These are phyloP conservation scores for Lasioglossum albipes DNA, from an alignment of 1,140 invertebrate genomes.

Conservation along the genomic window DNA sequence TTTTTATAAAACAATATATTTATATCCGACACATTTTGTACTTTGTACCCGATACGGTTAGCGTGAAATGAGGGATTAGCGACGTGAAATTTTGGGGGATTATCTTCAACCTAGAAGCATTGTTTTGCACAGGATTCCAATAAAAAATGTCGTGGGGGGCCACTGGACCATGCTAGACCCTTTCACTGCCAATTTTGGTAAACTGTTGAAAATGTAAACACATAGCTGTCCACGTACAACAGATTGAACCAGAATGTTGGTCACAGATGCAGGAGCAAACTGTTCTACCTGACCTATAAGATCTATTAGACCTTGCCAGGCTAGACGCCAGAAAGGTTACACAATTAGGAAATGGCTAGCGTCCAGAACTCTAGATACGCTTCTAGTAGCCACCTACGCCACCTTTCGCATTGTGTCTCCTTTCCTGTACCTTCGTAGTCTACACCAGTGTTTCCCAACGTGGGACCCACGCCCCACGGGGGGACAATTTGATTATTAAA, in stretches of 20 bases:
- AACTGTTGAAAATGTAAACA: neutral
- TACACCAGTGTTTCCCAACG: too few relatives aligned
- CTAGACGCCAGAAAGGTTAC: constrained; percentile 73
- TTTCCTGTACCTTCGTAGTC: neutral
- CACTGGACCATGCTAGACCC: too few relatives aligned
- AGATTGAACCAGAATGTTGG: constrained; percentile 17
- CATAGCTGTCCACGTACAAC: constrained; percentile 5
- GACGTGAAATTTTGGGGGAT: too few relatives aligned
- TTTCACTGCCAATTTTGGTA: neutral
- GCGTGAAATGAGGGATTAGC: too few relatives aligned
- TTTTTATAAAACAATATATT: too few relatives aligned
- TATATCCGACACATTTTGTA: too few relatives aligned
- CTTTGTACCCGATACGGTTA: too few relatives aligned
- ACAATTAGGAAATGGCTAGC: constrained; percentile 76
- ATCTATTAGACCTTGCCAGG: constrained; percentile 60
- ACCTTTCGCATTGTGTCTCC: constrained; percentile 30
- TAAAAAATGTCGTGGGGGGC: too few relatives aligned
- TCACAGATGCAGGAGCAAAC: constrained; percentile 34
- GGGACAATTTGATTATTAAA: too few relatives aligned
- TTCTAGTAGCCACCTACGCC: constrained; percentile 35
- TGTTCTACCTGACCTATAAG: constrained; percentile 59
- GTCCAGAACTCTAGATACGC: constrained; percentile 67
- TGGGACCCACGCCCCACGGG: too few relatives aligned
- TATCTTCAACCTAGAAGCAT: too few relatives aligned
- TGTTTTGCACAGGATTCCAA: too few relatives aligned